These are phyloP conservation scores for Octomys mimax DNA, from an alignment of 2,797 vertebrate genomes.

Conservation along the genomic window DNA sequence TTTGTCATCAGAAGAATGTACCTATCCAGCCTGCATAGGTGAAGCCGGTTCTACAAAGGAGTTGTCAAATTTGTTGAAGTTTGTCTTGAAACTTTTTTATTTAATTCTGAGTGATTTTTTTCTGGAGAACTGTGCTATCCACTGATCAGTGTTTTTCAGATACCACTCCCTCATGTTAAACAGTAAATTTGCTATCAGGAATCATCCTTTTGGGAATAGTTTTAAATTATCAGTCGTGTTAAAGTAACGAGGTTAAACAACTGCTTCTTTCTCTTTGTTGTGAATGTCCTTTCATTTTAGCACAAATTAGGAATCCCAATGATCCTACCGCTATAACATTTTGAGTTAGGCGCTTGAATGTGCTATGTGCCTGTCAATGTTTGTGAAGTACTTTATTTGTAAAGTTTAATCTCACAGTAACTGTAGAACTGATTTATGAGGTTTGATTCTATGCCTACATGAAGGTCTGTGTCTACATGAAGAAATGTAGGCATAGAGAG, in stretches of 20 bases:
- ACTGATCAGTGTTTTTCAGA: slow-evolving; percentile 53
- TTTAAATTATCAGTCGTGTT: slow-evolving; percentile 25
- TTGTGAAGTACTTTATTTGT: slow-evolving; percentile 33
- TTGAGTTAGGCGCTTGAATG: not conserved
- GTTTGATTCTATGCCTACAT: no score
- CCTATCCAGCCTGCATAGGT: slow-evolving; percentile 55
- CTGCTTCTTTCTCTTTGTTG: slow-evolving; percentile 5
- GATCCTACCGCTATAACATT: not conserved
- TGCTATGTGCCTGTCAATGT: not conserved
- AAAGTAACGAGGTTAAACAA: not conserved
- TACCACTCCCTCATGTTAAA: not conserved
- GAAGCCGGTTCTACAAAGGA: slow-evolving; percentile 21
- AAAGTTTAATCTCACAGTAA: slow-evolving; percentile 22
- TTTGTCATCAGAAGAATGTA: slow-evolving; percentile 48
- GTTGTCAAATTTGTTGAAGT: slow-evolving; percentile 72
- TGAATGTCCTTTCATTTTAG: slow-evolving; percentile 2
- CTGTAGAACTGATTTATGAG: not conserved
- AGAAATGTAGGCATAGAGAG: not conserved
- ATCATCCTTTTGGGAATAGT: slow-evolving; percentile 46
- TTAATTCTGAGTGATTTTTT: slow-evolving; percentile 69
- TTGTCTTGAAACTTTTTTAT: slow-evolving; percentile 78
- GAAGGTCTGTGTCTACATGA: no score
- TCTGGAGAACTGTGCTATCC: slow-evolving; percentile 38
- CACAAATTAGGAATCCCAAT: not conserved
- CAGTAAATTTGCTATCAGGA: slow-evolving; percentile 40